These are phyloP conservation scores for Forbesichthys papilliferus DNA, from an alignment of 2,113 vertebrate species.

Conservation along the genomic window DNA sequence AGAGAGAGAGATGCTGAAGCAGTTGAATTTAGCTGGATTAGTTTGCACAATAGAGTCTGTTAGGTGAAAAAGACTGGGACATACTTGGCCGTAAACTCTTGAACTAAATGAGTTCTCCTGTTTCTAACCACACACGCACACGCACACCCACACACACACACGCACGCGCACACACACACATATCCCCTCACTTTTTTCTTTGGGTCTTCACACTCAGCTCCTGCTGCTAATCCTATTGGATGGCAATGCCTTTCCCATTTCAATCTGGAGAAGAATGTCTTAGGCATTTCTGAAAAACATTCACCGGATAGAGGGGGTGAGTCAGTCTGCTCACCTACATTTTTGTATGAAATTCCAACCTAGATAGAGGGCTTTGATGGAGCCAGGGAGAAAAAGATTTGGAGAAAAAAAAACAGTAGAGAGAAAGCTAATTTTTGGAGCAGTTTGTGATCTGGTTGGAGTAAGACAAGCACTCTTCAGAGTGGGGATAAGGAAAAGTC, in stretches of 20 bases:
- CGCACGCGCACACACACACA: not conserved
- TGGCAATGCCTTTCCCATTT: conserved; percentile 67
- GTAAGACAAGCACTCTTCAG: conserved; percentile 61
- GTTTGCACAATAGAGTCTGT: conserved; percentile 54
- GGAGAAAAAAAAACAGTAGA: conserved; percentile 33
- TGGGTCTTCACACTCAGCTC: conserved; percentile 24
- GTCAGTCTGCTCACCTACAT: conserved; percentile 40
- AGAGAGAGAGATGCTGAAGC: not conserved
- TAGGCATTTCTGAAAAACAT: conserved; percentile 60
- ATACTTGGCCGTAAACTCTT: conserved; percentile 27
- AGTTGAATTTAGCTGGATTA: conserved; percentile 54
- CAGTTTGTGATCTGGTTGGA: conserved; percentile 47
- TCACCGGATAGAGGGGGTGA: conserved; percentile 25
- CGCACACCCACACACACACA: not conserved
- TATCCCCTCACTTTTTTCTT: conserved; percentile 10
- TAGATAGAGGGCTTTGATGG: conserved; percentile 9
- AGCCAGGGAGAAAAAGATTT: not conserved
- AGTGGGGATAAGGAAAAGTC: conserved; percentile 63
- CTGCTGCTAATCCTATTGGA: conserved; percentile 77
- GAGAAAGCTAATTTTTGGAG: conserved; percentile 47
- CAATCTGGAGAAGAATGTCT: conserved; percentile 71
- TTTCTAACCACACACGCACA: conserved; percentile 1
- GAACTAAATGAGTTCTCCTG: conserved; percentile 28
- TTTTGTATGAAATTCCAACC: conserved; percentile 52
- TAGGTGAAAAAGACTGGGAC: conserved; percentile 23